phyloP scores from a whole-genome alignment of 2,888 invertebrate genomes.

The Thecophora atra region DNA sequence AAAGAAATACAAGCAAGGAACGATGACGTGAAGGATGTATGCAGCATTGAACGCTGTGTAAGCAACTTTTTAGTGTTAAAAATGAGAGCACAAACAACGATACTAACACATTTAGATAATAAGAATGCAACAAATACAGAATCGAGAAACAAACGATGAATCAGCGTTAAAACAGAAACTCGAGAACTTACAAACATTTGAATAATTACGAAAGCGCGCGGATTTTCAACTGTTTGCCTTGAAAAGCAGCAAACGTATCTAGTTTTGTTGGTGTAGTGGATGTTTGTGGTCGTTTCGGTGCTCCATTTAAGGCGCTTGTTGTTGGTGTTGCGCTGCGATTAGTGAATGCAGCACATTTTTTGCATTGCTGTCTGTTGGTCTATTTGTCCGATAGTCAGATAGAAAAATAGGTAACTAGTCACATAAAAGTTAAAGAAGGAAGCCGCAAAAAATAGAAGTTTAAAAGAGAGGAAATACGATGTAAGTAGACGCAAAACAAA shows the following conservation, averaged over 20 bases:
- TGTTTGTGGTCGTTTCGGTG: background rate
- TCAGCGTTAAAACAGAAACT: too few species aligned
- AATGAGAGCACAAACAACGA: background rate
- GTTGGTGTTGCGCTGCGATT: background rate
- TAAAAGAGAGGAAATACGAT: too few species aligned
- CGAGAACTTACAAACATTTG: background rate
- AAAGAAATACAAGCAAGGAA: background rate
- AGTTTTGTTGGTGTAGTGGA: background rate
- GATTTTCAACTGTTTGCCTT: background rate
- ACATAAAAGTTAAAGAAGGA: background rate
- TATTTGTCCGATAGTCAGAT: background rate
- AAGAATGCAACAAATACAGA: too few species aligned
- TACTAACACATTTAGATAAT: too few species aligned
- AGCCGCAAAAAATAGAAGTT: too few species aligned
- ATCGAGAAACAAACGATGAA: too few species aligned
- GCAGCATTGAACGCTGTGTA: background rate
- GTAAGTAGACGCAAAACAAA: too few species aligned
- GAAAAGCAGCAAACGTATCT: background rate
- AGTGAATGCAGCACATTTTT: background rate
- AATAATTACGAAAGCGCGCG: background rate
- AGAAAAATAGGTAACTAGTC: background rate
- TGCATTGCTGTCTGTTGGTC: background rate
- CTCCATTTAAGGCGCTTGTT: background rate
- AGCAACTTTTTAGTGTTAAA: background rate
- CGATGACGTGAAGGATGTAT: background rate